Percentiles rank a stretch among this genome's conserved stretches.
These are phyloP conservation scores for Smittia aterrima DNA, from an alignment of 2,888 invertebrate species.

Conservation along the genomic window DNA sequence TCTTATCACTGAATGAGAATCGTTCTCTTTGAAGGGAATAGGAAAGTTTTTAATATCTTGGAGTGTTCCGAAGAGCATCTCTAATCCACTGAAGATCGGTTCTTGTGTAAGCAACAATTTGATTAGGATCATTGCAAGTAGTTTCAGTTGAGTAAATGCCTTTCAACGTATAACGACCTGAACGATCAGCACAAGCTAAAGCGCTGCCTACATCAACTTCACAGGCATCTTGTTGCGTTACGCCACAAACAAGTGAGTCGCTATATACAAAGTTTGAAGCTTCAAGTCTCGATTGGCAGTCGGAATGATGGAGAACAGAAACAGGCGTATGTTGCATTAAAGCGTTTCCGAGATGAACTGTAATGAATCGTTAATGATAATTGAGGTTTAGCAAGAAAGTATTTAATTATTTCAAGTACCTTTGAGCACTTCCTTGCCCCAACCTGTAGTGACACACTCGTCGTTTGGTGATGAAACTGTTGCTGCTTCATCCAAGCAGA, in stretches of 20 bases:
- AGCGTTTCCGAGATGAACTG: slow-evolving; percentile 72
- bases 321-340: slow-evolving; percentile 73
- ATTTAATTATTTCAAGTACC: slow-evolving; percentile 56
- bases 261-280: slow-evolving; percentile 54
- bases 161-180: slow-evolving; percentile 66
- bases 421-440: slow-evolving; percentile 77
- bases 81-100: slow-evolving; percentile 62
- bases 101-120: slow-evolving; percentile 60
- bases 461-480: slow-evolving; percentile 56
- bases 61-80: slow-evolving; percentile 43
- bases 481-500: slow-evolving; percentile 68
- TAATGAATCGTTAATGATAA: slow-evolving; percentile 43
- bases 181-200: slow-evolving; percentile 70
- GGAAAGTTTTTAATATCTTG: background rate
- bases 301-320: slow-evolving; percentile 61
- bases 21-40: background rate
- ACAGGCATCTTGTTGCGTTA: slow-evolving; percentile 70
- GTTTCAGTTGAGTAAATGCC: slow-evolving; percentile 78
- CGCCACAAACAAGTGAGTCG: slow-evolving; percentile 69
- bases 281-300: slow-evolving; percentile 58
- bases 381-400: slow-evolving; percentile 35
- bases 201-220: slow-evolving; percentile 79
- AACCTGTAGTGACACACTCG: slow-evolving; percentile 75
- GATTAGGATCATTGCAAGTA: slow-evolving; percentile 59
- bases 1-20: slow-evolving; percentile 9